Base-by-base conservation (phyloP, 1,140 invertebrate genomes). In the Diorhabda sublineata region DNA sequence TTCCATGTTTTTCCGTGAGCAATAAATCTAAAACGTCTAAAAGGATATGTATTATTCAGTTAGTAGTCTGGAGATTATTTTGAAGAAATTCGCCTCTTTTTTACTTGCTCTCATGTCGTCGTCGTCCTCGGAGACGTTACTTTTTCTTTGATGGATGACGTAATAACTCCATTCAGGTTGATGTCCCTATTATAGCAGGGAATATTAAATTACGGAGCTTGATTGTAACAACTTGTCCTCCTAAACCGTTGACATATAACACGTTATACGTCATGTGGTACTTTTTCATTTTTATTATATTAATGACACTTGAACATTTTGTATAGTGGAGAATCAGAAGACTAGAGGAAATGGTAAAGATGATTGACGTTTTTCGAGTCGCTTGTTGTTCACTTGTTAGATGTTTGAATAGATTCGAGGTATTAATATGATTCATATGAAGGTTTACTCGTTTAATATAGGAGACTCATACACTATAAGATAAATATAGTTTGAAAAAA, bases 251-350 rank as follows among this genome's bases (percentile, higher is more conserved):
- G 66, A 67, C 66, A 58, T 67, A 67, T 67, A 60, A 60, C 58
- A 67, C 58, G 60, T 61, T 67, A 67, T 67, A 67, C 66, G 66
- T 67, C 58, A 67, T 67, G 58, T 66, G 56, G 58, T 67, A 45
- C 26, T 67, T 60, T 60, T 59, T 67, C 66, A 60, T 67, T 67
- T 67, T 67, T 61, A 42, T 67, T 26, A 45, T 58, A 67, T 67
- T 67, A 67, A 61, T 67, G 41, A 61, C 43, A 60, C 44, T 45
- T 8, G 4, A 61, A 45, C 45, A 45, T 47, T 42, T 61, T 3
- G 47, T 41, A 9, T 52, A 44, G 4, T 61, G 26, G 5, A 61
- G 9, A 42, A 26, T 26, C 26, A 26, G 26, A 26, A 26, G 26
- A 26, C 26, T 26, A 26, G 26, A 26, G 26, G 26, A 26, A 26